Evolutionary conservation across 35 echinoderm and acorn worm genomes (phyloP).

Genomic region (Strongylocentrotus purpuratus): DNA sequence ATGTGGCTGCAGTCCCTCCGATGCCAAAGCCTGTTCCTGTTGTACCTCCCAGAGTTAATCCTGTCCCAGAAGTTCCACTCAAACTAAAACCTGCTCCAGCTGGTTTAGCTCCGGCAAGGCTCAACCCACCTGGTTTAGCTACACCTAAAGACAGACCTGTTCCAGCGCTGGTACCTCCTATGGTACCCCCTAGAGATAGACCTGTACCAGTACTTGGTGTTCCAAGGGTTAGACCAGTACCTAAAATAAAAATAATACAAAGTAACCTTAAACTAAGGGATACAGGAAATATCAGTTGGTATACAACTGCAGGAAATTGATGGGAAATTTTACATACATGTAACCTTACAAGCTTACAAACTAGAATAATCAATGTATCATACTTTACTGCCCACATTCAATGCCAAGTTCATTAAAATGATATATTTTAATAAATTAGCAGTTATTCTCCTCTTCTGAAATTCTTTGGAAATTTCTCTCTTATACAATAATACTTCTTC

Average conservation of each 20-base stretch:
- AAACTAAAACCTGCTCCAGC: conserved; percentile 38
- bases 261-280: neutral
- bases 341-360: too few species aligned
- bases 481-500: too few species aligned
- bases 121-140: conserved; percentile 42
- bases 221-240: conserved; percentile 20
- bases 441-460: too few species aligned
- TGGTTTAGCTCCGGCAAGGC: conserved; percentile 42
- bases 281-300: too few species aligned
- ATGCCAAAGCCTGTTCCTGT: neutral
- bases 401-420: too few species aligned
- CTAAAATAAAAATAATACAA: neutral
- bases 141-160: conserved; percentile 53
- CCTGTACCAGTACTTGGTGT: conserved; percentile 1
- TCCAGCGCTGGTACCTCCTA: conserved; percentile 53
- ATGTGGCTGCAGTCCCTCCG: neutral
- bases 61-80: conserved; percentile 12
- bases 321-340: too few species aligned
- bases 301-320: too few species aligned
- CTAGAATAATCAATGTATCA: too few species aligned
- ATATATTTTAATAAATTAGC: too few species aligned
- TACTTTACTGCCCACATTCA: too few species aligned
- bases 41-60: conserved; percentile 50
- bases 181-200: neutral
- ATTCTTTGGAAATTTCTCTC: too few species aligned